Conservation (phyloP, 2,888 invertebrate genomes). For the Amphiduros pacificus region DNA sequence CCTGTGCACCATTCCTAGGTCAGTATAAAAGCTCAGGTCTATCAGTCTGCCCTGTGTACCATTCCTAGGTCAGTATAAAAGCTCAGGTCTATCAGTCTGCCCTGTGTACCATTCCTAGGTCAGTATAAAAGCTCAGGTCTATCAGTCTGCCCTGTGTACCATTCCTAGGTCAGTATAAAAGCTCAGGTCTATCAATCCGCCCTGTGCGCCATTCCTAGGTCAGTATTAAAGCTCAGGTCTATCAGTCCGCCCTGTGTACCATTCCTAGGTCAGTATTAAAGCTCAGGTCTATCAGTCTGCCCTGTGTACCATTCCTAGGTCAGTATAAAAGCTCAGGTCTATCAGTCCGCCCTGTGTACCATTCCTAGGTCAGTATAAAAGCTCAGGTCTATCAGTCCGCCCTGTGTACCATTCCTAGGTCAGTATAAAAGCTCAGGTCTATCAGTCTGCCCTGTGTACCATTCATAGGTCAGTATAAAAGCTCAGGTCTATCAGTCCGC, state of each 20-base stretch:
- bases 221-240: neutral
- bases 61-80: too few species aligned
- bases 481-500: slow-evolving; percentile 94
- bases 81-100: neutral
- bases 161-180: too few species aligned
- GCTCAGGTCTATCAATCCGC: neutral
- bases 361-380: slow-evolving; percentile 88
- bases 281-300: neutral
- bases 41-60: neutral
- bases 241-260: neutral
- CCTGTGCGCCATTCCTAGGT: too few species aligned
- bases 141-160: neutral
- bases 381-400: slow-evolving; percentile 94
- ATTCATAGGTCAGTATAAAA: slow-evolving; percentile 88
- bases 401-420: slow-evolving; percentile 97
- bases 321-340: slow-evolving; percentile 88
- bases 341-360: slow-evolving; percentile 99
- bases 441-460: slow-evolving; percentile 99
- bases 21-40: neutral
- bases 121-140: neutral
- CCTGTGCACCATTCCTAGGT: too few species aligned
- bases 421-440: slow-evolving; percentile 83
- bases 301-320: too few species aligned
- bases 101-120: too few species aligned
- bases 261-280: too few species aligned